Conservation (phyloP, 2,888 invertebrate species). For the Ferrisia virgata region DNA sequence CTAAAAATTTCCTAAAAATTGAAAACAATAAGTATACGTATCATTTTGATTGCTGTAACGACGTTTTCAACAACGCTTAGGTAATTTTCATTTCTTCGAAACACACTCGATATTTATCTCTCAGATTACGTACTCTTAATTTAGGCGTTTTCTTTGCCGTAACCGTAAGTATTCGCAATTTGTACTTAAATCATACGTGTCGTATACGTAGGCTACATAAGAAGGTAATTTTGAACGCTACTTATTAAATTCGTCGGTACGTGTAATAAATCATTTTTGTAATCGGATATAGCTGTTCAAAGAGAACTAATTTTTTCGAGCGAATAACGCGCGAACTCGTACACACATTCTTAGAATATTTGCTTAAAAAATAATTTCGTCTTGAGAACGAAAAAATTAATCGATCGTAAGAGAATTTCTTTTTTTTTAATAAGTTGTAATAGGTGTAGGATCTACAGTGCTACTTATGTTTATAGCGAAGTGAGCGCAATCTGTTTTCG, state of each 20-base stretch:
- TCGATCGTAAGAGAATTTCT: neutral
- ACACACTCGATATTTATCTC: neutral
- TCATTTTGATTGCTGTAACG: neutral
- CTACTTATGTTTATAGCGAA: neutral
- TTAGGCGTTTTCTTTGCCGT: neutral
- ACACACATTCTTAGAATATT: neutral
- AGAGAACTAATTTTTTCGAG: neutral
- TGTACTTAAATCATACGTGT: neutral
- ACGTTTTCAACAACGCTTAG: neutral
- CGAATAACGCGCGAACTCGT: neutral
- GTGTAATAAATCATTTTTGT: neutral
- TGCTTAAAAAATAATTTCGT: neutral
- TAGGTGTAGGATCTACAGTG: no score
- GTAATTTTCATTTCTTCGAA: neutral
- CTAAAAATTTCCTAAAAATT: neutral
- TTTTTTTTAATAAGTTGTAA: slow-evolving; percentile 1
- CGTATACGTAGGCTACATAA: neutral
- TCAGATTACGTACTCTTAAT: neutral
- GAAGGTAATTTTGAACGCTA: neutral
- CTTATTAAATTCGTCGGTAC: neutral
- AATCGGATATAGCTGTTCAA: neutral
- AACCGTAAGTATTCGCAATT: neutral
- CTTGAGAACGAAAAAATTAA: slow-evolving; percentile 2
- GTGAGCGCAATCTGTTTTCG: neutral
- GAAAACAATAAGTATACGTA: neutral